Conservation (phyloP, 2,888 invertebrate species). For the Pemphredon lugubris region DNA sequence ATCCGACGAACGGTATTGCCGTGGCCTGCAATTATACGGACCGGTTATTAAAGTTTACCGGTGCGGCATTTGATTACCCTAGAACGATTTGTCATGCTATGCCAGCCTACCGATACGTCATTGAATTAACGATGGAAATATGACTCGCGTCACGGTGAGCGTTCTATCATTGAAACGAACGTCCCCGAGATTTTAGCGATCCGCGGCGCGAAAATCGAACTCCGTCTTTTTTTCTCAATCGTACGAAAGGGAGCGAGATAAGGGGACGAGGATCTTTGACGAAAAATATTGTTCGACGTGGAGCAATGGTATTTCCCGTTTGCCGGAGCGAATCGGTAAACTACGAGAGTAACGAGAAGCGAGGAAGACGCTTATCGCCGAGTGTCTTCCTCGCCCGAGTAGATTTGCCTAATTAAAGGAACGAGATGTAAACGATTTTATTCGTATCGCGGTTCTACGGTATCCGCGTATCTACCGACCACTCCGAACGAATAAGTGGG, state of each 20-base stretch:
- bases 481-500: slow-evolving; percentile 51
- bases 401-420: slow-evolving; percentile 69
- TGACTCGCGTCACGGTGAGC: background rate
- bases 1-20: slow-evolving; percentile 25
- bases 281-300: slow-evolving; percentile 6
- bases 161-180: too few species aligned
- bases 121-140: slow-evolving; percentile 11
- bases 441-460: slow-evolving; percentile 34
- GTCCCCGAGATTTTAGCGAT: too few species aligned
- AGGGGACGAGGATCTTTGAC: too few species aligned
- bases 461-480: slow-evolving; percentile 65
- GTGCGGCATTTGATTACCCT: slow-evolving; percentile 42
- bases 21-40: slow-evolving; percentile 43
- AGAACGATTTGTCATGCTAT: slow-evolving; percentile 29
- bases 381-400: slow-evolving; percentile 37
- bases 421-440: slow-evolving; percentile 58
- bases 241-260: too few species aligned
- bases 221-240: background rate
- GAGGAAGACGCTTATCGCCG: slow-evolving; percentile 35
- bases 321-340: slow-evolving; percentile 20
- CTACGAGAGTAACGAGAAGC: slow-evolving; percentile 29
- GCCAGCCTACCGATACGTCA: slow-evolving; percentile 24
- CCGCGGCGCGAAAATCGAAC: background rate
- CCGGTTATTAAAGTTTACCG: slow-evolving; percentile 49
- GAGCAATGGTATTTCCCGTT: slow-evolving; percentile 6